phyloP scores from a whole-genome alignment of 2,113 vertebrate species.

The Gymnocephalus cernua region DNA sequence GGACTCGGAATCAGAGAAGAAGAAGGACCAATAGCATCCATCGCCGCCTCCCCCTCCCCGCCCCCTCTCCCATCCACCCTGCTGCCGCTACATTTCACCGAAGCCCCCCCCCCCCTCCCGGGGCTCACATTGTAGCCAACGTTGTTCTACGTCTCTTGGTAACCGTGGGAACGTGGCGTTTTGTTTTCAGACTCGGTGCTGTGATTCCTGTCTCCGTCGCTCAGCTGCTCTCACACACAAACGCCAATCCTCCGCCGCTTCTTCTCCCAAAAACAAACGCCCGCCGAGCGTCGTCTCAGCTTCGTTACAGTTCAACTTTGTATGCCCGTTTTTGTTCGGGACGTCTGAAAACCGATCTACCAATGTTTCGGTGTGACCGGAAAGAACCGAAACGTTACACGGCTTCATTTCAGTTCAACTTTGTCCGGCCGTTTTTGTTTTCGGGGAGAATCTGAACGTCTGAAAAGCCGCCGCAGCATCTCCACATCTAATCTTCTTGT shows the following conservation, averaged over 20 bases:
- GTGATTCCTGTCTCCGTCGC: neutral
- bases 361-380: no score
- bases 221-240: constrained; percentile 18
- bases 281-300: no score
- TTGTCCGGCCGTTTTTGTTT: no score
- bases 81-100: constrained; percentile 61
- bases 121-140: constrained; percentile 31
- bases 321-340: no score
- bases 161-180: constrained; percentile 20
- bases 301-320: neutral
- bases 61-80: constrained; percentile 28
- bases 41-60: neutral
- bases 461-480: neutral
- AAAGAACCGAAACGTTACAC: no score
- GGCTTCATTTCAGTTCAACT: no score
- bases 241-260: neutral
- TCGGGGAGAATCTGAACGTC: no score
- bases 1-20: constrained; percentile 72
- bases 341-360: no score
- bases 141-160: constrained; percentile 36
- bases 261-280: no score
- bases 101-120: constrained; percentile 53
- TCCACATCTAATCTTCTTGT: neutral
- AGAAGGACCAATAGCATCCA: constrained; percentile 81
- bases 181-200: constrained; percentile 20